Percentiles rank a stretch among this genome's conserved stretches.
Conservation (phyloP, 1,140 invertebrate species). For the Neodiprion pinetum region DNA sequence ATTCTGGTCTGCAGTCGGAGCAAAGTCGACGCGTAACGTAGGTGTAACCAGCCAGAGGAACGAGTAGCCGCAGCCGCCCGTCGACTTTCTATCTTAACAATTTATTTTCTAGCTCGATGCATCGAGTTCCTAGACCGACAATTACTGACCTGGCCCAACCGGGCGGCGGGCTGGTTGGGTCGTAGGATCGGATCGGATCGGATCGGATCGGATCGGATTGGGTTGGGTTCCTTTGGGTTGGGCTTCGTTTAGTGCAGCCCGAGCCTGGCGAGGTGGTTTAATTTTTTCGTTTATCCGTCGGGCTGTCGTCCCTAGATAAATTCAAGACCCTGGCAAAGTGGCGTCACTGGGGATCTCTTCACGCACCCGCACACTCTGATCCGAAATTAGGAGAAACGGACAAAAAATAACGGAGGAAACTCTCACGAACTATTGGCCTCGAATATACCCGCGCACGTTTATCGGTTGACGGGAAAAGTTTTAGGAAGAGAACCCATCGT, state of each 20-base stretch:
- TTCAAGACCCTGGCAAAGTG: not conserved
- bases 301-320: not conserved
- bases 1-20: too few species aligned
- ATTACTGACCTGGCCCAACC: constrained; percentile 30
- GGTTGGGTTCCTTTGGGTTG: not conserved
- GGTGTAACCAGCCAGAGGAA: not conserved
- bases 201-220: constrained; percentile 1
- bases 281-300: constrained; percentile 2
- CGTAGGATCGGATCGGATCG: constrained; percentile 10
- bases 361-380: too few species aligned
- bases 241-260: not conserved
- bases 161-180: constrained; percentile 26
- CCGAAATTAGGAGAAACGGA: too few species aligned
- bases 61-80: not conserved
- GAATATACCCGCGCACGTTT: too few species aligned
- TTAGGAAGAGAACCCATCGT: too few species aligned
- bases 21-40: too few species aligned
- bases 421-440: too few species aligned
- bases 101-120: constrained; percentile 4
- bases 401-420: too few species aligned
- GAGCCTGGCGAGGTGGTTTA: not conserved
- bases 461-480: too few species aligned
- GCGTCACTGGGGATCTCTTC: too few species aligned
- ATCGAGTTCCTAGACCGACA: constrained; percentile 13
- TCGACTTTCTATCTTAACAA: constrained; percentile 4